Evolutionary conservation across 2,113 vertebrate genomes (phyloP), one percentile per base, ranked within the genome.

Genomic region (Trachemys scripta): DNA sequence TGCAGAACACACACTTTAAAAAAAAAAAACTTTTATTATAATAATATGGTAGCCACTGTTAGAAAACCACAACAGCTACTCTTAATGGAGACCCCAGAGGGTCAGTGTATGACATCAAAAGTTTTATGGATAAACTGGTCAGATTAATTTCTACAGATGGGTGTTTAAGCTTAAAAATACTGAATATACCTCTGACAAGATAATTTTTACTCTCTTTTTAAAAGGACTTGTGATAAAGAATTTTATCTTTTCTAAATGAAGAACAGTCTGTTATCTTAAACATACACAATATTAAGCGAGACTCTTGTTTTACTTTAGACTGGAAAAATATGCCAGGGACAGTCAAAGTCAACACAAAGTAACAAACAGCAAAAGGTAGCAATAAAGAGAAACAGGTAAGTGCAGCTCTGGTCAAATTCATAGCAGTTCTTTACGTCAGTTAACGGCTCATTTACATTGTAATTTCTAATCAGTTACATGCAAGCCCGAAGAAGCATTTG

Each of bases 361-460:
- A 98, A 98, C 97, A 97, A 98, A 98, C 98, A 97, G 98, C 97
- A 95, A 95, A 97, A 98, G 97, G 95, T 92, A 96, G 97, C 97
- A 97, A 95, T 95, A 95, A 96, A 98, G 94, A 96, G 98, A 97
- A 97, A 98, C 95, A 98, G 98, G 84, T 97, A 97, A 99, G 99
- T 99, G 99, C 99, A 99, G 99, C 99, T 98, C 98, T 98, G 98
- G 98, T 98, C 98, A 98, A 99, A 99, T 98, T 98, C 98, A 98
- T 98, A 98, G 98, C 98, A 97, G 98, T 98, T 97, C 93, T 97
- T 97, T 97, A 98, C 92, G 90, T 98, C 97, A 98, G 98, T 98
- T 98, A 98, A 99, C 98, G 97, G 98, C 98, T 99, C 98, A 98
- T 98, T 98, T 98, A 99, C 98, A 98, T 98, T 96, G 97, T 97